Conservation (phyloP, 2,797 vertebrate genomes). For the Gallinago solitaria region DNA sequence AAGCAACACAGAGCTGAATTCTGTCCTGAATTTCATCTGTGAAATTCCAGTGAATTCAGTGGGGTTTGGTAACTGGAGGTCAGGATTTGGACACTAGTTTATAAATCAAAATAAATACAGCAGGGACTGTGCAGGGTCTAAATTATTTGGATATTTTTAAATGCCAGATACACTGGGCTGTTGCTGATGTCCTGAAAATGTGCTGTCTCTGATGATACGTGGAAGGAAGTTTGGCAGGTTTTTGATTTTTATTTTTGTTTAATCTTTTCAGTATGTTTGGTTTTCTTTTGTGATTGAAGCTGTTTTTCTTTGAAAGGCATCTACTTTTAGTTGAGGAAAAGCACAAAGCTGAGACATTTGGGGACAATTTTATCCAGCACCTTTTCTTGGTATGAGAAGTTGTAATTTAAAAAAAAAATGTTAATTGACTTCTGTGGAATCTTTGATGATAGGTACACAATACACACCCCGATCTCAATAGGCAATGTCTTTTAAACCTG, state of each 20-base stretch:
- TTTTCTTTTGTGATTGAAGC: not conserved
- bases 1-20: not conserved
- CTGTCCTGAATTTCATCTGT: not conserved
- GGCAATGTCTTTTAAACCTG: not conserved
- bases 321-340: not conserved
- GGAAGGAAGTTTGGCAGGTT: not conserved
- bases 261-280: not conserved
- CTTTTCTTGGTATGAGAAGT: not conserved
- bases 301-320: not conserved
- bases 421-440: not conserved
- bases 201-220: not conserved
- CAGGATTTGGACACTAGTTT: not conserved
- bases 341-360: not conserved
- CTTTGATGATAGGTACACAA: not conserved
- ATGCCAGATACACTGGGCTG: not conserved
- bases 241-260: slow-evolving; percentile 7
- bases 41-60: not conserved
- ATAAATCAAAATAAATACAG: not conserved
- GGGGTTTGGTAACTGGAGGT: not conserved
- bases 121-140: not conserved
- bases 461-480: not conserved
- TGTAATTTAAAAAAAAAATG: not conserved
- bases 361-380: not conserved
- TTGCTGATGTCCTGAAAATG: not conserved
- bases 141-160: not conserved